phyloP scores from a whole-genome alignment of 2,797 vertebrate species.

The Sebastes taczanowskii region DNA sequence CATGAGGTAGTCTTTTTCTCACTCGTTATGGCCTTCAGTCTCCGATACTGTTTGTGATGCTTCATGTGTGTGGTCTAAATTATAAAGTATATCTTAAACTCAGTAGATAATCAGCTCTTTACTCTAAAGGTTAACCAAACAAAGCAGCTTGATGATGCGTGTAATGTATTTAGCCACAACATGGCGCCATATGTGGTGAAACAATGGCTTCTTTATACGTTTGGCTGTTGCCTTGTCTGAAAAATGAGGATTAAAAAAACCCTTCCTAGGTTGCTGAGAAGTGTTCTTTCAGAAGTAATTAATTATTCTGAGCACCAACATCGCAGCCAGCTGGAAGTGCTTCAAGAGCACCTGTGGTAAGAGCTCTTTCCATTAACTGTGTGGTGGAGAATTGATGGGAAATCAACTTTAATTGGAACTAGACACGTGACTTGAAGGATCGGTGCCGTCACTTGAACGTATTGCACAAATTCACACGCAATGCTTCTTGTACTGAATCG shows the following conservation, averaged over 20 bases:
- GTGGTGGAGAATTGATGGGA: background rate
- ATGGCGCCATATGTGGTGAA: background rate
- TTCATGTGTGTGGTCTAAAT: background rate
- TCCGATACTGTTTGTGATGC: background rate
- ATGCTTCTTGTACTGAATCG: constrained; percentile 14
- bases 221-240: background rate
- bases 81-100: background rate
- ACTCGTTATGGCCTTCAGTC: constrained; percentile 54
- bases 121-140: background rate
- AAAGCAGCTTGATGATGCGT: background rate
- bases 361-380: background rate
- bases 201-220: background rate
- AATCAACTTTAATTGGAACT: background rate
- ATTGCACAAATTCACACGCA: background rate
- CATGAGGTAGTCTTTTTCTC: constrained; percentile 8
- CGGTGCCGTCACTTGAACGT: background rate
- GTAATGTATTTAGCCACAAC: background rate
- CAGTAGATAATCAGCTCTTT: background rate
- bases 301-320: background rate
- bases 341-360: background rate
- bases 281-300: background rate
- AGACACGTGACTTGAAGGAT: background rate
- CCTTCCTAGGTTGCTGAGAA: background rate
- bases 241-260: background rate
- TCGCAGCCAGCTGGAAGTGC: background rate